Evolutionary conservation across 2,113 vertebrate species (phyloP), one percentile per base, ranked within the genome.

Genomic region (Cheilinus undulatus): DNA sequence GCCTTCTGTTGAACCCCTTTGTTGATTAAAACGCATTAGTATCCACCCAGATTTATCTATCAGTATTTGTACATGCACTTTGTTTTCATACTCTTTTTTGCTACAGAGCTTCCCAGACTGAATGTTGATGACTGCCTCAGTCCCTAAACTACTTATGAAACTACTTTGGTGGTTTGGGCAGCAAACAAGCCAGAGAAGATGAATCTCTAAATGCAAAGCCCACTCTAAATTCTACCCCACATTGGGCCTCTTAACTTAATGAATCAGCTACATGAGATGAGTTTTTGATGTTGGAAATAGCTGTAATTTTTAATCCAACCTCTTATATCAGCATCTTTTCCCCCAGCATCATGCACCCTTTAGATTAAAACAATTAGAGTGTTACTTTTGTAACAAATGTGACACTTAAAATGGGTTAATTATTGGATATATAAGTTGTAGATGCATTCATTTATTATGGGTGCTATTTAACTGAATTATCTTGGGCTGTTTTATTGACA

Each of bases 141-240:
- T 45, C 42, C 42, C 42, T 45, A n/a, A 45, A 45, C 42, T n/a
- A 45, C 42, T 45, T n/a, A 45, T 45, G 42, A n/a, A 45, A 13
- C 3, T 45, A 45, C 42, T 45, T 45, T 45, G 42, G 42, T 45
- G 42, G 4, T n/a, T 45, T 45, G 42, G 42, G 42, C 42, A 69
- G 57, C 50, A 68, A 56, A 56, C 65, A 69, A 59, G 20, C 34
- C 66, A 51, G 52, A 64, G 59, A 58, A 64, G 51, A 45, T 64
- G 17, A 40, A 72, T 49, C 48, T 42, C 24, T 54, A 26, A 19
- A 28, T 20, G 30, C 40, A 15, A 13, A 63, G 22, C 42, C 27
- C 27, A 19, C 53, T 36, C 34, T 36, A 12, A 9, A n/a, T n/a
- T 30, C 50, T 38, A 51, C 66, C 23, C 38, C 36, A 45, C 7